phyloP scores from a whole-genome alignment of 2,888 invertebrate genomes.

The Invenusta paracnida region DNA sequence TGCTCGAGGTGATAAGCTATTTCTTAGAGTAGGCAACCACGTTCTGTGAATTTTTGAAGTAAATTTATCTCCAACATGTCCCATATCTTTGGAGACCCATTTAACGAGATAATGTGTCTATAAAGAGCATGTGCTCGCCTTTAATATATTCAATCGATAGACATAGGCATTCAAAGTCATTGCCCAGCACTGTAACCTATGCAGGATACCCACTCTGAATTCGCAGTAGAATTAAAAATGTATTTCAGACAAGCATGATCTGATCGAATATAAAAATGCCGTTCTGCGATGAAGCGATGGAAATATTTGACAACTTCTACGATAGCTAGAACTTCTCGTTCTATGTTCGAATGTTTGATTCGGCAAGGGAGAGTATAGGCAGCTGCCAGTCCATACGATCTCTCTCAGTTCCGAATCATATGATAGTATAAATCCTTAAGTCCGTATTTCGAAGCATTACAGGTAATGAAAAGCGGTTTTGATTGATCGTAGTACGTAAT shows the following conservation, averaged over 20 bases:
- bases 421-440: conserved; percentile 18
- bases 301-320: conserved; percentile 56
- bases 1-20: background rate
- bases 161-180: conserved; percentile 51
- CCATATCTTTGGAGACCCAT: background rate
- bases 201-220: conserved; percentile 47
- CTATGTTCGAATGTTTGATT: conserved; percentile 52
- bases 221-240: conserved; percentile 51
- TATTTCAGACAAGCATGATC: conserved; percentile 56
- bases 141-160: conserved; percentile 50
- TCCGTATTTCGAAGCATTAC: conserved; percentile 28
- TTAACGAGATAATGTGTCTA: conserved; percentile 51
- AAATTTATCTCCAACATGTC: background rate
- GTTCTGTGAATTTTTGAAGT: background rate
- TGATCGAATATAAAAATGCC: conserved; percentile 55
- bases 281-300: conserved; percentile 54
- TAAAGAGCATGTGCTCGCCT: conserved; percentile 49
- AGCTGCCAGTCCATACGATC: conserved; percentile 2
- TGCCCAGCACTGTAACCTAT: conserved; percentile 49
- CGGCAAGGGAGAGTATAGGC: too few species aligned
- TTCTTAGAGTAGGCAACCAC: background rate
- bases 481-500: conserved; percentile 13
- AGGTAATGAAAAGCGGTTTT: conserved; percentile 6
- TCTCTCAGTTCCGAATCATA: conserved; percentile 23
- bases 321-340: conserved; percentile 54